These are phyloP conservation scores for Forbesichthys agassizii DNA, from an alignment of 2,113 vertebrate genomes.

Conservation along the genomic window DNA sequence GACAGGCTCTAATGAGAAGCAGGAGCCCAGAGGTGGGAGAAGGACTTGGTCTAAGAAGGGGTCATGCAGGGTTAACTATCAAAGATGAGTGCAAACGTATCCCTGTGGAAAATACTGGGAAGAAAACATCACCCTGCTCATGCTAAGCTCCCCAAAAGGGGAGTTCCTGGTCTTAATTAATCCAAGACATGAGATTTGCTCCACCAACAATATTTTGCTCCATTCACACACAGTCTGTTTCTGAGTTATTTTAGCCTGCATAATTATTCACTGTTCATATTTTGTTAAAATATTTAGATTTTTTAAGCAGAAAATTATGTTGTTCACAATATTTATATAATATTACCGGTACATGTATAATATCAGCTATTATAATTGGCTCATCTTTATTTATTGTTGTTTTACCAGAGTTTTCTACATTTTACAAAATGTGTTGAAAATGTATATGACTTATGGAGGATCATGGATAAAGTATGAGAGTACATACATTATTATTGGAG, in stretches of 20 bases:
- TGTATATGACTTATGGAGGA: slow-evolving; percentile 54
- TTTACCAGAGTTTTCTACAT: slow-evolving; percentile 1
- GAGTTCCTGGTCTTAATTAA: slow-evolving; percentile 78
- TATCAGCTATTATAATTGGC: too few relatives aligned
- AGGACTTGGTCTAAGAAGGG: slow-evolving; percentile 61
- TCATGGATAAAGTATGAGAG: slow-evolving; percentile 60
- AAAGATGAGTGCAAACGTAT: slow-evolving; percentile 83
- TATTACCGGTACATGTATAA: too few relatives aligned
- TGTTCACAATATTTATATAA: too few relatives aligned
- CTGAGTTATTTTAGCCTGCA: slow-evolving; percentile 22
- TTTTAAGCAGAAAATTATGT: too few relatives aligned
- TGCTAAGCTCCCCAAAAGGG: slow-evolving; percentile 75
- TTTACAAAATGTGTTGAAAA: slow-evolving; percentile 27
- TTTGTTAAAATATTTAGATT: too few relatives aligned
- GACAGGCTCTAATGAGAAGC: slow-evolving; percentile 79
- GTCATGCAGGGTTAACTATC: slow-evolving; percentile 80
- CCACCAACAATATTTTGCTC: background rate
- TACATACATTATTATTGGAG: slow-evolving; percentile 55
- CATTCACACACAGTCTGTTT: slow-evolving; percentile 24
- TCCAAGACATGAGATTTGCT: slow-evolving; percentile 71
- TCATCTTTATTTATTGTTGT: slow-evolving; percentile 11
- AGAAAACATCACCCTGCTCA: slow-evolving; percentile 76
- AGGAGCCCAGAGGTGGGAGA: slow-evolving; percentile 72
- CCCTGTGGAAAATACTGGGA: slow-evolving; percentile 76
- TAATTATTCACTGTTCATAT: background rate